Conservation (phyloP, 2,797 vertebrate species). For the Mormyrops boulengeri region DNA sequence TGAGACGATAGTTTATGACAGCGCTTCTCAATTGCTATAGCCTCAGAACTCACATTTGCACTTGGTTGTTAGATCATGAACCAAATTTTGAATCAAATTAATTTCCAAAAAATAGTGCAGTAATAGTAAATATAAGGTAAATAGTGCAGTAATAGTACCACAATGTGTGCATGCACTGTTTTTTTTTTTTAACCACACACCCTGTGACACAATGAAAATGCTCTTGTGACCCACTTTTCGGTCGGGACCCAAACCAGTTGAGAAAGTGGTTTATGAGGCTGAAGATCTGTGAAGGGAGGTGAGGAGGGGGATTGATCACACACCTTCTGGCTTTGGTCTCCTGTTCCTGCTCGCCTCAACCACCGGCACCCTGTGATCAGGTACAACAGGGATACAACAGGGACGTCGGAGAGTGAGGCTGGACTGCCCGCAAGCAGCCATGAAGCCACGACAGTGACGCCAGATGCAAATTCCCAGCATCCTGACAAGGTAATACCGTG, state of each 20-base stretch:
- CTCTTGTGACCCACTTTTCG: not conserved
- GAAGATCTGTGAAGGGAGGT: not conserved
- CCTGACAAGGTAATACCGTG: not conserved
- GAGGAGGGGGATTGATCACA: not conserved
- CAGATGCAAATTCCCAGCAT: no score
- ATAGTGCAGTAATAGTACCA: not conserved
- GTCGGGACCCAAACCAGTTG: not conserved
- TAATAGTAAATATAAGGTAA: not conserved
- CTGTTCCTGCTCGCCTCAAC: not conserved
- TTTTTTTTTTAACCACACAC: not conserved
- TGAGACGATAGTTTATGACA: not conserved
- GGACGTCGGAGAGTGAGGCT: not conserved
- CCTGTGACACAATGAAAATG: not conserved
- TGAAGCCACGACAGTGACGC: not conserved
- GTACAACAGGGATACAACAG: no score
- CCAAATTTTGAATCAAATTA: not conserved
- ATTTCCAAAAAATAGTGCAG: not conserved
- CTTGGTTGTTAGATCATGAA: not conserved
- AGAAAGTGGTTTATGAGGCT: not conserved
- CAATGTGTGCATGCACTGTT: not conserved
- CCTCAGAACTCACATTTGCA: not conserved
- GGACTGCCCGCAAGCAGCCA: not conserved
- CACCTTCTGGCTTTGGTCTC: not conserved
- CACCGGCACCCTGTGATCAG: not conserved
- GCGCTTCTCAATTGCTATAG: not conserved